Percentiles rank a stretch among this genome's conserved stretches.
Evolutionary conservation across 2,797 vertebrate species (phyloP).

Genomic region (Cyclopterus lumpus): DNA sequence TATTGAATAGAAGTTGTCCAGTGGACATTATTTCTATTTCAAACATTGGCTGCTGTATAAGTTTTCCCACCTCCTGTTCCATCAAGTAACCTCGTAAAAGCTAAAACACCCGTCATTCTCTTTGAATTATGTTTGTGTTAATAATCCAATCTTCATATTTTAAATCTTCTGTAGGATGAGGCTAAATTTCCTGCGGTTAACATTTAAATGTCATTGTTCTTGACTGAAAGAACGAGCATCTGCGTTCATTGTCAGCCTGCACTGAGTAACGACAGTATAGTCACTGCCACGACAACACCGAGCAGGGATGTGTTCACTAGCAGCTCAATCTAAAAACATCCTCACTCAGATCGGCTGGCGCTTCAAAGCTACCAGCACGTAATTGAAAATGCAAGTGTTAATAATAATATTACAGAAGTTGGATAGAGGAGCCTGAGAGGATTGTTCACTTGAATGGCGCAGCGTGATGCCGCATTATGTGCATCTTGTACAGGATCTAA

Average conservation of each 20-base stretch:
- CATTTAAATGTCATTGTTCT: slow-evolving; percentile 17
- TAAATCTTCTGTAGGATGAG: neutral
- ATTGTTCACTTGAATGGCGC: slow-evolving; percentile 42
- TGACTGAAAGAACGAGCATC: neutral
- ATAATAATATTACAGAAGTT: slow-evolving; percentile 52
- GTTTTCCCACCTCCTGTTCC: slow-evolving; percentile 12
- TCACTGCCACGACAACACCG: neutral
- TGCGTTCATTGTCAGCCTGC: neutral
- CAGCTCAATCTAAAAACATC: slow-evolving; percentile 35
- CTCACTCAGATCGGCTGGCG: slow-evolving; percentile 16
- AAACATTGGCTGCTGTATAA: slow-evolving; percentile 2
- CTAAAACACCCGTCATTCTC: slow-evolving; percentile 13
- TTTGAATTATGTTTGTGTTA: slow-evolving; percentile 26
- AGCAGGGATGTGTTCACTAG: slow-evolving; percentile 23
- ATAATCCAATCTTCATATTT: slow-evolving; percentile 14
- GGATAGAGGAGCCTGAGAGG: slow-evolving; percentile 18
- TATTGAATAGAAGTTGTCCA: neutral
- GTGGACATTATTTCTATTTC: neutral
- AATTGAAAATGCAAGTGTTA: slow-evolving; percentile 53
- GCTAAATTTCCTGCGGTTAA: slow-evolving; percentile 19
- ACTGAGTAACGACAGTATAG: slow-evolving; percentile 12
- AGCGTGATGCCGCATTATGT: slow-evolving; percentile 34
- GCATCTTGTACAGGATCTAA: slow-evolving; percentile 38
- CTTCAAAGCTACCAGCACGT: slow-evolving; percentile 38
- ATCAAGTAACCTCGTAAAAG: slow-evolving; percentile 11